A percentile compares a stretch with the other conserved stretches of the same genome.
phyloP scores from a whole-genome alignment of 37 sponge, comb jelly and placozoan genomes.

The Tethya wilhelma region DNA sequence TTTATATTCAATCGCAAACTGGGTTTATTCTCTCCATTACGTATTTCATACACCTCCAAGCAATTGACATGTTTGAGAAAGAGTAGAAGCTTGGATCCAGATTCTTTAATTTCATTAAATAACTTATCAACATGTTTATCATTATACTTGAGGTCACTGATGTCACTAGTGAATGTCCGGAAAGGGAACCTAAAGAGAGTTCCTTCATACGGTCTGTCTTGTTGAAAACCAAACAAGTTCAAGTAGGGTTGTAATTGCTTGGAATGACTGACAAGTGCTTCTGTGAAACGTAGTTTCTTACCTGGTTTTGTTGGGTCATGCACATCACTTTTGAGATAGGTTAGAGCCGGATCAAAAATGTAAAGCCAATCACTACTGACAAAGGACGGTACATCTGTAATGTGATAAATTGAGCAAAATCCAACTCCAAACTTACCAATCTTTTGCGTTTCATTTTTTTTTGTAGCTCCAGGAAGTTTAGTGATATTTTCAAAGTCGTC shows the following conservation, averaged over 20 bases:
- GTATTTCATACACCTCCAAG: conserved; percentile 36
- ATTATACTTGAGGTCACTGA: conserved; percentile 28
- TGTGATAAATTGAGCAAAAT: conserved; percentile 70
- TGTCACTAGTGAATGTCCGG: conserved; percentile 55
- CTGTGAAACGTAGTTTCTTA: conserved; percentile 27
- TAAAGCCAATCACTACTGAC: conserved; percentile 36
- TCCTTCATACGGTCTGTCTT: conserved; percentile 21
- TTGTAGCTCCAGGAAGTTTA: conserved; percentile 75
- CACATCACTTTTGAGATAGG: conserved; percentile 48
- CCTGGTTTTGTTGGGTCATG: conserved; percentile 54
- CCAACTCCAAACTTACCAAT: conserved; percentile 78
- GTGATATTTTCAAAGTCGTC: conserved; percentile 76
- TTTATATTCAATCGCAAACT: too few relatives aligned
- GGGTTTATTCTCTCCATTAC: neutral
- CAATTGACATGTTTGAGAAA: conserved; percentile 60
- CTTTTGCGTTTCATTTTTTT: conserved; percentile 37
- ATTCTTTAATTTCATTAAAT: conserved; percentile 5
- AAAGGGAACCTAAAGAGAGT: conserved; percentile 86
- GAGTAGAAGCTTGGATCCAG: conserved; percentile 44
- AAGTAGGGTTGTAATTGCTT: conserved; percentile 58
- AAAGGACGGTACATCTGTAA: conserved; percentile 72
- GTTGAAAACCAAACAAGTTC: conserved; percentile 50
- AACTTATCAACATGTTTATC: conserved; percentile 18
- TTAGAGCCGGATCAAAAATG: conserved; percentile 67
- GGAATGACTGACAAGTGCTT: conserved; percentile 13